Percentiles rank a stretch among this genome's conserved stretches.
phyloP scores from a whole-genome alignment of 2,888 invertebrate species.

The Ethmia dodecea region DNA sequence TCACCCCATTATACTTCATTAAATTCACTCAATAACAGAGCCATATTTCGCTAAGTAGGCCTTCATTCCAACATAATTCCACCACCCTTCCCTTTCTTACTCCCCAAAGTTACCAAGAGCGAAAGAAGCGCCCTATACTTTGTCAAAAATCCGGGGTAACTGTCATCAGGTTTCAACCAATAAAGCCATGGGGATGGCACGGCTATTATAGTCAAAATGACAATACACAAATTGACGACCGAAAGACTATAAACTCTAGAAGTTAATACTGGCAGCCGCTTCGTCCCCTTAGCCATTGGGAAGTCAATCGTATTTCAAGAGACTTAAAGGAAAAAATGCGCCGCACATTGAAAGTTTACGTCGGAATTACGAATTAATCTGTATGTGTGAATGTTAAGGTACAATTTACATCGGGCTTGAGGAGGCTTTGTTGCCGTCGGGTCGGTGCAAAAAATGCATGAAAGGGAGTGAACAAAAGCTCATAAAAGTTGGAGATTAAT shows the following conservation, averaged over 20 bases:
- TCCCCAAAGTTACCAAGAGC: constrained; percentile 12
- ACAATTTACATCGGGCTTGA: constrained; percentile 3
- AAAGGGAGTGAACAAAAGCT: constrained; percentile 72
- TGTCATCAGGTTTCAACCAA: constrained; percentile 71
- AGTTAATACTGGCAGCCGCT: constrained; percentile 52
- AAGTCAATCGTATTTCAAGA: constrained; percentile 21
- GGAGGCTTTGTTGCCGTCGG: constrained; percentile 40
- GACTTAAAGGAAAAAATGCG: constrained; percentile 18
- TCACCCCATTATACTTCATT: constrained; percentile 62
- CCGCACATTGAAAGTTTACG: not conserved
- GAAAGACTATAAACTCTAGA: constrained; percentile 69
- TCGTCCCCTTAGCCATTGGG: constrained; percentile 14
- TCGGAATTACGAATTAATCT: constrained; percentile 3
- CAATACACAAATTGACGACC: constrained; percentile 76
- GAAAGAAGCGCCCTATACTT: constrained; percentile 38
- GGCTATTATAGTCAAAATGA: constrained; percentile 74
- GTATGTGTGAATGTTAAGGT: constrained; percentile 5
- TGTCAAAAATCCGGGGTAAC: constrained; percentile 56
- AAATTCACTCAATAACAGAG: constrained; percentile 37
- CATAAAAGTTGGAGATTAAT: constrained; percentile 75
- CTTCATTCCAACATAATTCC: constrained; percentile 39
- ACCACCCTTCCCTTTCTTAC: constrained; percentile 27
- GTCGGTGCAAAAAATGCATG: constrained; percentile 39
- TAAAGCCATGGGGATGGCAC: constrained; percentile 67
- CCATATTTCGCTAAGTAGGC: constrained; percentile 50